Evolutionary conservation across 2,888 invertebrate genomes (phyloP).

Genomic region (Mesorhabditis belari): DNA sequence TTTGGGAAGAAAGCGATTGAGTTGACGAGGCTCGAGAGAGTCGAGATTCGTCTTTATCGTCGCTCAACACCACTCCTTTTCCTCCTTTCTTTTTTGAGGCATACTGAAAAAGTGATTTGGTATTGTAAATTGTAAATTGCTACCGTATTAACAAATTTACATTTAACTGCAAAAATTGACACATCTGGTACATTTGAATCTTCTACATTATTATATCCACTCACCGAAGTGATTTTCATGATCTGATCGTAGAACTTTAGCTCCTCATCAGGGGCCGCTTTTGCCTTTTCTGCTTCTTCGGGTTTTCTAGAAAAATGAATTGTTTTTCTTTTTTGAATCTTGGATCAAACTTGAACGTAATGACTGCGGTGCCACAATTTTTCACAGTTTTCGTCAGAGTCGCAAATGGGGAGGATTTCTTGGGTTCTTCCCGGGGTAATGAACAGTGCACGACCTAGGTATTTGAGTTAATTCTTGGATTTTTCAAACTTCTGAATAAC

Average conservation of each 20-base stretch:
- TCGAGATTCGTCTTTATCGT: conserved; percentile 21
- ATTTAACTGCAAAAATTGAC: too few relatives aligned
- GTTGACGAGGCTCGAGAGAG: conserved; percentile 44
- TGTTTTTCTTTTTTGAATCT: conserved; percentile 2
- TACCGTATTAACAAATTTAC: too few relatives aligned
- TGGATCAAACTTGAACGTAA: conserved; percentile 51
- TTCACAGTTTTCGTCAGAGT: conserved; percentile 38
- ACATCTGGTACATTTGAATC: too few relatives aligned
- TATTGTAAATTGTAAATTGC: too few relatives aligned
- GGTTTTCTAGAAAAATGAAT: conserved; percentile 25
- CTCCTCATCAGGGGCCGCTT: conserved; percentile 40
- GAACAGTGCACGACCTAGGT: conserved; percentile 35
- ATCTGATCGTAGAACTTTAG: conserved; percentile 49
- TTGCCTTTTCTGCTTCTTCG: conserved; percentile 40
- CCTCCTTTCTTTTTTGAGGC: conserved; percentile 29
- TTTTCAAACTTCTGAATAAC: too few relatives aligned
- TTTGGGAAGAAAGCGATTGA: conserved; percentile 29
- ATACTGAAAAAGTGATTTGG: conserved; percentile 13
- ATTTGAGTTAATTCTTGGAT: neutral
- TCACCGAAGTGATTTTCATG: conserved; percentile 41
- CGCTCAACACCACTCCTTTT: conserved; percentile 31
- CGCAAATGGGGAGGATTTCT: conserved; percentile 35
- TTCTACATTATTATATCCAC: neutral
- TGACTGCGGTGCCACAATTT: conserved; percentile 40
- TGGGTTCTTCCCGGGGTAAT: conserved; percentile 42